Percentiles rank a stretch among this genome's conserved stretches.
Conservation (phyloP, 2,888 invertebrate genomes). For the Pandemis cinnamomeana region DNA sequence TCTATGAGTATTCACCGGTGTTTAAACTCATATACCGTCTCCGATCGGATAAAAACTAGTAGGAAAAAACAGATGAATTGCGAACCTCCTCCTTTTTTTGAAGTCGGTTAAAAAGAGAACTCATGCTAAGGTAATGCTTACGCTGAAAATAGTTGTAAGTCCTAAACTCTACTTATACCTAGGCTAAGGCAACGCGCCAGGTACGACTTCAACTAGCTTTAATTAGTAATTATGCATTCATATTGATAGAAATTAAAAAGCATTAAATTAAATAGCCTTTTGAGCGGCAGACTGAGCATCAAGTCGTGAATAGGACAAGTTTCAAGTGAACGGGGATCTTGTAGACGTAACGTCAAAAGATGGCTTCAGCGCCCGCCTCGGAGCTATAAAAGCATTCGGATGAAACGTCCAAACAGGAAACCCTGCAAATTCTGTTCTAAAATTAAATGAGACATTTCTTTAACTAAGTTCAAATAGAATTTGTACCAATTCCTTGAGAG, state of each 20-base stretch:
- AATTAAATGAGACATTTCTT: conserved; percentile 25
- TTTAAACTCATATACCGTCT: too few relatives aligned
- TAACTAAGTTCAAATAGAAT: background rate
- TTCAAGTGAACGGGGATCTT: conserved; percentile 56
- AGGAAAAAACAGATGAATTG: too few relatives aligned
- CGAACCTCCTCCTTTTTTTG: too few relatives aligned
- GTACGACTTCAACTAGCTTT: background rate
- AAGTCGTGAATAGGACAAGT: conserved; percentile 55
- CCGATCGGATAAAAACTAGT: too few relatives aligned
- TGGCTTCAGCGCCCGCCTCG: conserved; percentile 51
- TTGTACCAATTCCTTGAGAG: background rate
- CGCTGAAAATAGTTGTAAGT: background rate
- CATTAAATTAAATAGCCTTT: conserved; percentile 28
- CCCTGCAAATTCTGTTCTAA: conserved; percentile 28
- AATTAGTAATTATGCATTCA: background rate
- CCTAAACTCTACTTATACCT: too few relatives aligned
- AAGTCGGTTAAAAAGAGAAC: background rate
- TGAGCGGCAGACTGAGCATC: conserved; percentile 48
- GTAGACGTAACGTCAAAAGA: conserved; percentile 54
- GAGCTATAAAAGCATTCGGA: conserved; percentile 28
- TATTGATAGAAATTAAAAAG: conserved; percentile 4
- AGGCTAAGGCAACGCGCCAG: too few relatives aligned
- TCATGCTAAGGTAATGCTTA: conserved; percentile 6
- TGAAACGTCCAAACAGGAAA: conserved; percentile 40
- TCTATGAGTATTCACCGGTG: too few relatives aligned